Evolutionary conservation across 2,888 invertebrate genomes (phyloP).

Genomic region (Synanthedon vespiformis): DNA sequence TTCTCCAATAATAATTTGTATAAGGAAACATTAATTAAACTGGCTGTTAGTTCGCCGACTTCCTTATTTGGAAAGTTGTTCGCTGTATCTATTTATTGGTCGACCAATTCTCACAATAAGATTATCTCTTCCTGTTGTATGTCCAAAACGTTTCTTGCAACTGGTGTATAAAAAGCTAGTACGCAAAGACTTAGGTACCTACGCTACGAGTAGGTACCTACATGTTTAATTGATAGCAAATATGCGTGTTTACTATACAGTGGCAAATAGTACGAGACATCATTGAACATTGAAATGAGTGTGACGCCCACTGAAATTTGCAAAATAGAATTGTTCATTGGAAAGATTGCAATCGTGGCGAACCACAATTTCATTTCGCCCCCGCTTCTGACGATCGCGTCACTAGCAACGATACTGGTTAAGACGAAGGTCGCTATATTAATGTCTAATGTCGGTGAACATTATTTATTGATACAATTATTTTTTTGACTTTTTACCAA

Average conservation of each 20-base stretch:
- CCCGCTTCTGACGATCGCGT: slow-evolving; percentile 29
- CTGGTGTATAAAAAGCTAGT: too few species aligned
- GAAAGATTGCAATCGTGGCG: slow-evolving; percentile 44
- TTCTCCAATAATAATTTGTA: too few species aligned
- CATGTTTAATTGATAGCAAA: too few species aligned
- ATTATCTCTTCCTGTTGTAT: background rate
- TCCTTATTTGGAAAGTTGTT: slow-evolving; percentile 8
- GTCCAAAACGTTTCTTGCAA: too few species aligned
- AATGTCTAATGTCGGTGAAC: background rate
- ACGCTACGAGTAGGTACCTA: too few species aligned
- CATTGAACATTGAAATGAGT: slow-evolving; percentile 8
- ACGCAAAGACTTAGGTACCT: too few species aligned
- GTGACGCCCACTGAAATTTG: slow-evolving; percentile 28
- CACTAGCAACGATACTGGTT: slow-evolving; percentile 39
- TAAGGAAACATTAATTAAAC: background rate
- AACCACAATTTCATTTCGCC: slow-evolving; percentile 53
- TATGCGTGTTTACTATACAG: too few species aligned
- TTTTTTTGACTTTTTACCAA: too few species aligned
- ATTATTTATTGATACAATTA: background rate
- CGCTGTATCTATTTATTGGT: background rate
- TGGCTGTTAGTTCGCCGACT: slow-evolving; percentile 4
- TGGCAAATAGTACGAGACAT: background rate
- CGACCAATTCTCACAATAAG: background rate
- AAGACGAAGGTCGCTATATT: slow-evolving; percentile 10
- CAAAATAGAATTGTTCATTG: slow-evolving; percentile 41